Conservation (phyloP, 2,113 vertebrate species). For the Aegotheles bennettii region DNA sequence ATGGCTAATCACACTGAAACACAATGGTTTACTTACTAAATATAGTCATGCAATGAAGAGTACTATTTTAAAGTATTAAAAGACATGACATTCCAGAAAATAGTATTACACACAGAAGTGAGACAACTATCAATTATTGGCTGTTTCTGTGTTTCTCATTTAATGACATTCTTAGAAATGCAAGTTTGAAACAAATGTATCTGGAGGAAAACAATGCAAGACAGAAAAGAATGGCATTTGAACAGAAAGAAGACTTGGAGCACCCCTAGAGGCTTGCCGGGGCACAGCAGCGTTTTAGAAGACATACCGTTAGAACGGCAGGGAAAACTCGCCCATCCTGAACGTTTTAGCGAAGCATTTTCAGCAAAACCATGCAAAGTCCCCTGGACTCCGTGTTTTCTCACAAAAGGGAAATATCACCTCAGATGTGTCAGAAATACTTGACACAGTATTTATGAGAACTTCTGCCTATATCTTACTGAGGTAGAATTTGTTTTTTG, state of each 20-base stretch:
- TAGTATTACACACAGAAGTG: neutral
- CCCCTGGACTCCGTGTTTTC: neutral
- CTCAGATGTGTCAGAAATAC: neutral
- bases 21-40: neutral
- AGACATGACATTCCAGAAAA: neutral
- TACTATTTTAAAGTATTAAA: neutral
- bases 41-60: rapidly evolving
- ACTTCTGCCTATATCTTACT: neutral
- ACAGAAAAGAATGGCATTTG: neutral
- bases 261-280: neutral
- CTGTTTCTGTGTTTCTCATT: neutral
- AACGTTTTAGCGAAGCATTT: neutral
- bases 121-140: neutral
- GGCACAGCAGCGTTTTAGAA: neutral
- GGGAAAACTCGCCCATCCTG: neutral
- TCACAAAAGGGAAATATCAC: neutral
- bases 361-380: neutral
- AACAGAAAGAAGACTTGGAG: neutral
- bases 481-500: neutral
- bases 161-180: rapidly evolving
- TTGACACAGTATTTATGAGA: neutral
- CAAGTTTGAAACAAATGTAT: neutral
- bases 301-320: rapidly evolving
- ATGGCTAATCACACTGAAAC: neutral
- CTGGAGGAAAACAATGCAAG: neutral